phyloP scores from a whole-genome alignment of 1,140 invertebrate genomes.

The Dendroctonus valens region DNA sequence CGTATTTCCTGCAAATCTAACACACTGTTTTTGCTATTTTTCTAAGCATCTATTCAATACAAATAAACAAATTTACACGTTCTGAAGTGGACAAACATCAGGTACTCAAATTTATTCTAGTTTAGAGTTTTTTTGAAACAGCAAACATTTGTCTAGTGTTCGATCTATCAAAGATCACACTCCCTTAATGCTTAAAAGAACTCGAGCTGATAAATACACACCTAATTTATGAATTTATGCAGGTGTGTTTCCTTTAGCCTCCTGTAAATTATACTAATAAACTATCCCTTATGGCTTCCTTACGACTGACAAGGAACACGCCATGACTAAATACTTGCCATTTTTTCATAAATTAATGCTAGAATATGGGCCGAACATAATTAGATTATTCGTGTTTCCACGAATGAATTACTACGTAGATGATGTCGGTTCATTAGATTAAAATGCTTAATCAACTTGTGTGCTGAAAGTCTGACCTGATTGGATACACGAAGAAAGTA shows the following conservation, averaged over 20 bases:
- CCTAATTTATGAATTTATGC: neutral
- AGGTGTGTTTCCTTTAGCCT: slow-evolving; percentile 5
- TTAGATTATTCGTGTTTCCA: neutral
- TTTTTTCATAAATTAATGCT: slow-evolving; percentile 5
- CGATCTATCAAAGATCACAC: neutral
- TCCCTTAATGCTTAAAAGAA: neutral
- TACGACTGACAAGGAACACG: slow-evolving; percentile 3
- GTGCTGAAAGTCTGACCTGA: too few species aligned
- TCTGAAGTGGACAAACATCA: too few species aligned
- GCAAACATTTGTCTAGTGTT: too few species aligned
- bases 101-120: too few species aligned
- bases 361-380: slow-evolving; percentile 5
- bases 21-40: too few species aligned
- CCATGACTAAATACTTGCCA: slow-evolving; percentile 10
- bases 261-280: slow-evolving; percentile 4
- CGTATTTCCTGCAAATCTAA: too few species aligned
- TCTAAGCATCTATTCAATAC: too few species aligned
- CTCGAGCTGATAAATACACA: slow-evolving; percentile 3
- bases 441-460: too few species aligned
- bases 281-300: slow-evolving; percentile 6
- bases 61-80: too few species aligned
- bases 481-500: too few species aligned
- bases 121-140: too few species aligned
- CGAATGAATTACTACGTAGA: neutral
- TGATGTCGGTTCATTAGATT: too few species aligned